Percentiles rank a stretch among this genome's conserved stretches.
Evolutionary conservation across 2,888 invertebrate species (phyloP).

Genomic region (Temnothorax rugatulus): DNA sequence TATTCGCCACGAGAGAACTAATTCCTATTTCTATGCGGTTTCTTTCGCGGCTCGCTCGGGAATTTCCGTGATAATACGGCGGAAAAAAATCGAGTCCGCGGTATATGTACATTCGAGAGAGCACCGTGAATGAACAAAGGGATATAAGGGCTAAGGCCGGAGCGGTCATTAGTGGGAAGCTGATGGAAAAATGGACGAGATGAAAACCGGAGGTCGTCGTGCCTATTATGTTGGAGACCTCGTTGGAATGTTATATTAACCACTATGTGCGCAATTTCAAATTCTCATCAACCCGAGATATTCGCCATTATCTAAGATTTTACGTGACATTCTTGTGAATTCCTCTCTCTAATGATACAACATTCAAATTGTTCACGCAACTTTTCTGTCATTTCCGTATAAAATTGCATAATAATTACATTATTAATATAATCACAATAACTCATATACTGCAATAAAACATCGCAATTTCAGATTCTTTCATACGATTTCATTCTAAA

Average conservation of each 20-base stretch:
- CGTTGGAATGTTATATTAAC: constrained; percentile 75
- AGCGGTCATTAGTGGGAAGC: constrained; percentile 4
- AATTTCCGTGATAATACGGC: constrained; percentile 65
- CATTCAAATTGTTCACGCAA: neutral
- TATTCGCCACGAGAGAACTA: constrained; percentile 76
- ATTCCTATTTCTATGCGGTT: constrained; percentile 80
- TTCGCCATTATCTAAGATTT: constrained; percentile 34
- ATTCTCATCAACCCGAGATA: constrained; percentile 27
- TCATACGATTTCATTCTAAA: neutral
- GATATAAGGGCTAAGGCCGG: neutral
- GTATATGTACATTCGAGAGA: constrained; percentile 45
- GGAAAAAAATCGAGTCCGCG: constrained; percentile 70
- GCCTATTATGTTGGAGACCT: constrained; percentile 65
- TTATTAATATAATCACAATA: neutral
- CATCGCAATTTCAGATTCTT: neutral
- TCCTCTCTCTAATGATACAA: neutral
- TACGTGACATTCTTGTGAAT: constrained; percentile 7
- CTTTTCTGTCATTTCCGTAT: neutral
- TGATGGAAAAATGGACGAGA: constrained; percentile 30
- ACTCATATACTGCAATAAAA: neutral
- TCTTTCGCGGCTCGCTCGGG: constrained; percentile 58
- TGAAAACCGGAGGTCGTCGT: constrained; percentile 26
- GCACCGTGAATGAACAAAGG: constrained; percentile 10
- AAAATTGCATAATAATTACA: neutral
- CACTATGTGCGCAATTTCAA: constrained; percentile 61